These are phyloP conservation scores for Esox masquinongy DNA, from an alignment of 2,797 vertebrate species.

Conservation along the genomic window DNA sequence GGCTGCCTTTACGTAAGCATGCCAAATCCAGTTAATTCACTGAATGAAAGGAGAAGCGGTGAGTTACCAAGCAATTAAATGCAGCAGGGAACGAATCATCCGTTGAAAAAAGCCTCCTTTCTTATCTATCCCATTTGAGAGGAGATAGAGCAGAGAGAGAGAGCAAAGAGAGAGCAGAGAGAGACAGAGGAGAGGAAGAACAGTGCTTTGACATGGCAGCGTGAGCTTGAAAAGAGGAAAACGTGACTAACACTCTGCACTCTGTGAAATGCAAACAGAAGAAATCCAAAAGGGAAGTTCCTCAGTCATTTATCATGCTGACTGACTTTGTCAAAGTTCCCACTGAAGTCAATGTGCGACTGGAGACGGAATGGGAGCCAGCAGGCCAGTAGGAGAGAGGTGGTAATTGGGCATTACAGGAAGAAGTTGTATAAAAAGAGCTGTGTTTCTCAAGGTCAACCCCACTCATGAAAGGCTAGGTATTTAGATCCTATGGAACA, in stretches of 20 bases:
- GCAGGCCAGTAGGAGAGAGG: background rate
- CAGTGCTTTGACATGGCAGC: slow-evolving; percentile 18
- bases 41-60: slow-evolving; percentile 11
- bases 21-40: slow-evolving; percentile 1
- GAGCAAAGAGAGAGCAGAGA: background rate
- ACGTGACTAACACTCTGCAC: slow-evolving; percentile 38
- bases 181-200: slow-evolving; percentile 5
- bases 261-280: slow-evolving; percentile 49
- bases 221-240: slow-evolving; percentile 36
- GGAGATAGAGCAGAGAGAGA: background rate
- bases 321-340: too few species aligned
- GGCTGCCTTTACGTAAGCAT: background rate
- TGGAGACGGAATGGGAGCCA: too few species aligned
- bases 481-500: slow-evolving; percentile 8
- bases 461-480: background rate
- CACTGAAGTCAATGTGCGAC: too few species aligned
- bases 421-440: too few species aligned
- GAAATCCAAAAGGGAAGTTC: slow-evolving; percentile 38
- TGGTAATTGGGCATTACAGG: background rate
- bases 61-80: slow-evolving; percentile 56
- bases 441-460: background rate
- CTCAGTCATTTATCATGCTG: too few species aligned
- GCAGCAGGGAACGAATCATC: slow-evolving; percentile 9
- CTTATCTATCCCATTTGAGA: slow-evolving; percentile 28
- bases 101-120: slow-evolving; percentile 4